Evolutionary conservation across 1,140 invertebrate species (phyloP), one percentile per base, ranked within the genome.

Genomic region (Drosophila suzukii): DNA sequence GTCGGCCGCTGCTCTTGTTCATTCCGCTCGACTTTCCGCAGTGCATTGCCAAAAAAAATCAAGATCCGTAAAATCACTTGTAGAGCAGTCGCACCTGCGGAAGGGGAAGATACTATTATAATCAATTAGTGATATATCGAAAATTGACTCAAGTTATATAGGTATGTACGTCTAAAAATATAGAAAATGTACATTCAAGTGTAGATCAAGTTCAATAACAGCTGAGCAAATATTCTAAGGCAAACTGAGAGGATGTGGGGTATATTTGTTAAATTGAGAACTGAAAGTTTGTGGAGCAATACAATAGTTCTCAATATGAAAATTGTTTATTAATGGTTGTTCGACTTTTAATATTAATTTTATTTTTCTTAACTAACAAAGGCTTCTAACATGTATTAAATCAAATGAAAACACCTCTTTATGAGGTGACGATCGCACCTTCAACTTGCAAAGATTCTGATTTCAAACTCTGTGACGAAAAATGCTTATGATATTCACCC

Each of bases 21-120:
- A 58, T 78, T 75, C 57, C 61, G 55, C 59, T 47, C 30, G 71
- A 71, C 60, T 86, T 86, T 88, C 83, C 83, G 83, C 61, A 70
- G 44, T 75, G 66, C 53, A 76, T 73, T 79, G 83, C 83, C 83
- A 86, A 86, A 88, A 86, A 55, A 53, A 58, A 57, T 20, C 50
- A 39, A 49, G 55, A 38, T n/a, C 47, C 76, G 46, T 78, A 46
- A 55, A 78, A 13, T 24, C 27, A 50, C 47, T 61, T n/a, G 38
- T 65, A 86, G 76, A 61, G 32, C n/a, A 61, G 53, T 65, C 47
- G 49, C 30, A 49, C 36, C 62, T 70, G 51, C 58, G 53, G 51
- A 54, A 38, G 50, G 71, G 74, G 74, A 78, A 70, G 60, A 55
- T 10, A 51, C 47, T 50, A 61, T 63, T 65, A 65, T 44, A 41